These are phyloP conservation scores for Gymnothorax reevesii DNA, from an alignment of 2,797 vertebrate genomes.

Conservation along the genomic window DNA sequence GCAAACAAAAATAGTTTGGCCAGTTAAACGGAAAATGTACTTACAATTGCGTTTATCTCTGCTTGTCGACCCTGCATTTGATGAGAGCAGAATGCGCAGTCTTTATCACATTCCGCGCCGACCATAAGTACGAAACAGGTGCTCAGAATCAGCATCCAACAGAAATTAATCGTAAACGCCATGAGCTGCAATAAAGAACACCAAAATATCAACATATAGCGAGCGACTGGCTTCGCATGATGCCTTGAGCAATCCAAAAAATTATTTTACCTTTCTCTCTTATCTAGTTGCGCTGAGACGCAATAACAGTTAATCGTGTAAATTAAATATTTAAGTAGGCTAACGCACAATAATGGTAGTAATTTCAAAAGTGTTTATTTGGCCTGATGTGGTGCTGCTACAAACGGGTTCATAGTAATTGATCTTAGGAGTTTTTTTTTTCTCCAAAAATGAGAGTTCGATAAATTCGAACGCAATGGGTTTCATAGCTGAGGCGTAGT, in stretches of 20 bases:
- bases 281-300: background rate
- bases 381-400: background rate
- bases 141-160: constrained; percentile 72
- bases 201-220: background rate
- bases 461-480: background rate
- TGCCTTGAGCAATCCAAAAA: background rate
- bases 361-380: background rate
- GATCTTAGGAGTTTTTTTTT: background rate
- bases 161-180: constrained; percentile 66
- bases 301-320: background rate
- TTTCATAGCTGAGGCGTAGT: background rate
- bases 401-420: background rate
- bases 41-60: constrained; percentile 76
- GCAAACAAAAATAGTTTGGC: background rate
- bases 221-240: background rate
- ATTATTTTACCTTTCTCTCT: background rate
- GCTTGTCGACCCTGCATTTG: constrained; percentile 64
- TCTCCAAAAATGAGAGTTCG: background rate
- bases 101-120: constrained; percentile 73
- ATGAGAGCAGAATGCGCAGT: constrained; percentile 76
- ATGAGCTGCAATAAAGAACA: constrained; percentile 62
- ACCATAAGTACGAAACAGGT: constrained; percentile 66
- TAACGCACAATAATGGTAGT: background rate
- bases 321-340: background rate
- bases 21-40: constrained; percentile 43